A percentile compares a stretch with the other conserved stretches of the same genome.
Conservation (phyloP, 2,888 invertebrate genomes). For the Aproaerema taeniolella region DNA sequence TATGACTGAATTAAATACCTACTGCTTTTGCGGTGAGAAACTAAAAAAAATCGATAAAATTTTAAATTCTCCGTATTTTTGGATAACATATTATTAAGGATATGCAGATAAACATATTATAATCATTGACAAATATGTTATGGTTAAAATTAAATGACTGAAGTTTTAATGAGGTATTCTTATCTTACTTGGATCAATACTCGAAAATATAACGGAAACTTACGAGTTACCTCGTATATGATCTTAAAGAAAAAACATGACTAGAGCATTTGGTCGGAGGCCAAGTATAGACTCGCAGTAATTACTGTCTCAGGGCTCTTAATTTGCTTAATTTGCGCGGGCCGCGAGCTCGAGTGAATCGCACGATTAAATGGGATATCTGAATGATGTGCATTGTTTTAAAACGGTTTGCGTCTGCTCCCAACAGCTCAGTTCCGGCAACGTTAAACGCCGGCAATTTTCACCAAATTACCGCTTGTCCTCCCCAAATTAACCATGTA, state of each 20-base stretch:
- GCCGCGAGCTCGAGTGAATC: constrained; percentile 49
- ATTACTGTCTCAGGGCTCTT: constrained; percentile 71
- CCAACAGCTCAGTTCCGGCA: constrained; percentile 33
- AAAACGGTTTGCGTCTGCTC: constrained; percentile 52
- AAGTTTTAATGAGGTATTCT: no score
- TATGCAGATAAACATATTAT: no score
- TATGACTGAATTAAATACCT: no score
- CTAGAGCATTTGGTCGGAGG: constrained; percentile 47
- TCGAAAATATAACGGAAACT: no score
- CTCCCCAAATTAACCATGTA: background rate
- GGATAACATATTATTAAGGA: no score
- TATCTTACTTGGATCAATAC: no score
- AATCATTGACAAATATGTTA: no score
- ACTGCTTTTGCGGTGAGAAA: no score
- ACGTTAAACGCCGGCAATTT: constrained; percentile 14
- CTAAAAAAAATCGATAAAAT: no score
- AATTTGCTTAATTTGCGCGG: constrained; percentile 73
- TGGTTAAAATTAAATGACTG: no score
- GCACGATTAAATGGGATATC: constrained; percentile 66
- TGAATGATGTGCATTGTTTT: constrained; percentile 69
- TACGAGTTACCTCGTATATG: no score
- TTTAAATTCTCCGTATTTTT: no score
- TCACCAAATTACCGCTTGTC: constrained; percentile 10
- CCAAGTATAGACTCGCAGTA: constrained; percentile 64
- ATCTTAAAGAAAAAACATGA: constrained; percentile 11